Conservation (phyloP, 2,888 invertebrate species). For the Drosophila lacicola region DNA sequence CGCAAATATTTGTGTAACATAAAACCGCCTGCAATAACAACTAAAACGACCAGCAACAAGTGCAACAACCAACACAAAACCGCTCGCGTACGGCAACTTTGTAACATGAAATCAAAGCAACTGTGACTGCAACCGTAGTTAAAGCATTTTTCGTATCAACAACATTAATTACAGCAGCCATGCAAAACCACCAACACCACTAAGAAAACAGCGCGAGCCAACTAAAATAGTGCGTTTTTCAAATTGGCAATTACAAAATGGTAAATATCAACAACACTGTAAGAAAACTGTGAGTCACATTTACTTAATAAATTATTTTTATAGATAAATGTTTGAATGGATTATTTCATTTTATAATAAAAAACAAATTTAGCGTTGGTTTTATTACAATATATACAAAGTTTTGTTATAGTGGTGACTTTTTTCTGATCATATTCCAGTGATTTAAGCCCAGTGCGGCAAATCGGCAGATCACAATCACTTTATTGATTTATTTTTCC, state of each 20-base stretch:
- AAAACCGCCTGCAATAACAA: conserved; percentile 75
- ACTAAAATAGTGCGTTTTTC: conserved; percentile 67
- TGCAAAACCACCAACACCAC: conserved; percentile 45
- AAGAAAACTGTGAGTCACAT: conserved; percentile 20
- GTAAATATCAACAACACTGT: conserved; percentile 53
- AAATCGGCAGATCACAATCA: conserved; percentile 3
- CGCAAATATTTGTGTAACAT: conserved; percentile 74
- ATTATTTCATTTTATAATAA: too few species aligned
- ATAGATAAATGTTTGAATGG: too few species aligned
- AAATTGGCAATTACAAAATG: conserved; percentile 53
- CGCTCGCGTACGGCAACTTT: conserved; percentile 56
- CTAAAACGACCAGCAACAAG: conserved; percentile 52
- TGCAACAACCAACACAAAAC: conserved; percentile 62
- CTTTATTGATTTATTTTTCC: conserved; percentile 26
- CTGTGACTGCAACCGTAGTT: conserved; percentile 49
- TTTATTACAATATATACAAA: too few species aligned
- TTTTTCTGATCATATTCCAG: not conserved
- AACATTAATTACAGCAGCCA: conserved; percentile 79
- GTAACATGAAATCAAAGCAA: conserved; percentile 65
- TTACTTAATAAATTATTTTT: not conserved
- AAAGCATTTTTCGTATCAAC: conserved; percentile 67
- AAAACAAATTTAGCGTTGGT: not conserved
- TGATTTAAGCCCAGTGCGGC: not conserved
- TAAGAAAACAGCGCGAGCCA: conserved; percentile 43
- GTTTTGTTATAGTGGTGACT: not conserved